phyloP scores from a whole-genome alignment of 2,888 invertebrate genomes.

The Lycocerus yunnanus region DNA sequence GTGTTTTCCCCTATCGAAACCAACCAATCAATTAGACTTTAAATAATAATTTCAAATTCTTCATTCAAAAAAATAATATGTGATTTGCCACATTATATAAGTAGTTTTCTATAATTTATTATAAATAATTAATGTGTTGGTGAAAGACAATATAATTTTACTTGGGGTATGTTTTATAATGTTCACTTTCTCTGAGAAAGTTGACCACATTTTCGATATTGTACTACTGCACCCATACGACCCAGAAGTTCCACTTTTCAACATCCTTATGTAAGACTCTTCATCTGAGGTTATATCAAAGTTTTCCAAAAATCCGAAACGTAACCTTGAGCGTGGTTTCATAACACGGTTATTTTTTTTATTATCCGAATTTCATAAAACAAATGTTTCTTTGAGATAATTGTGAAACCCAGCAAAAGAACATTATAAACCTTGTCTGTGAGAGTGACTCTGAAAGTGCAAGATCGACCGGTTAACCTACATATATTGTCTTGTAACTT shows the following conservation, averaged over 20 bases:
- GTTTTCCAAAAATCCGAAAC: neutral
- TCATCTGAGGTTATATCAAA: neutral
- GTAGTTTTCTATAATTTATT: neutral
- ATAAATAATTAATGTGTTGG: neutral
- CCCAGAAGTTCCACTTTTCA: neutral
- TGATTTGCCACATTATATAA: neutral
- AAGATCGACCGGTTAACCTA: slow-evolving; percentile 22
- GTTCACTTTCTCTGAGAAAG: neutral
- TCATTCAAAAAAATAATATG: too few species aligned
- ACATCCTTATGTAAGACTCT: neutral
- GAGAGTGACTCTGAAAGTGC: slow-evolving; percentile 17
- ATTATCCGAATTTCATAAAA: neutral
- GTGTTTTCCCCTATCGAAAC: too few species aligned
- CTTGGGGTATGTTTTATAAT: neutral
- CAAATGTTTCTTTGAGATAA: neutral
- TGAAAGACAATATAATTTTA: neutral
- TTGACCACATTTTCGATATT: neutral
- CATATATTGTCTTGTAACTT: slow-evolving; percentile 2
- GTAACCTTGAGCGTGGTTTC: neutral
- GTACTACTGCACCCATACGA: neutral
- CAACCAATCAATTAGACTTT: neutral
- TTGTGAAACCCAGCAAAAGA: slow-evolving; percentile 1
- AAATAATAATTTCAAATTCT: too few species aligned
- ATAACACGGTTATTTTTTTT: neutral
- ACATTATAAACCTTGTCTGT: slow-evolving; percentile 9